Evolutionary conservation across 2,888 invertebrate genomes (phyloP).

Genomic region (Falcaria lacertinaria): DNA sequence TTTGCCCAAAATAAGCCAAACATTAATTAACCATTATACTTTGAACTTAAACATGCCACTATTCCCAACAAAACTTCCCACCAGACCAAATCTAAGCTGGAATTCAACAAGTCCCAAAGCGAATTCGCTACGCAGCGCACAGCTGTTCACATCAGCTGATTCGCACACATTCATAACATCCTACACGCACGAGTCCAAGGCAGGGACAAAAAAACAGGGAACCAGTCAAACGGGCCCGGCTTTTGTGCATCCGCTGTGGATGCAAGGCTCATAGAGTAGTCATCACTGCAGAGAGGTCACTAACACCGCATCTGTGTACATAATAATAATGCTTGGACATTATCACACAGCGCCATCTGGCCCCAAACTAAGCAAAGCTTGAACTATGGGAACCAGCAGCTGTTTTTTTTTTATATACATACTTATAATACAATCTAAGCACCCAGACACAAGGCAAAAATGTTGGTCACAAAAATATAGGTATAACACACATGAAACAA

Average conservation of each 20-base stretch:
- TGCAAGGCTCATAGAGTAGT: constrained; percentile 17
- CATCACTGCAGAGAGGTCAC: constrained; percentile 13
- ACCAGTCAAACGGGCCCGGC: constrained; percentile 56
- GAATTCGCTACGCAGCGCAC: constrained; percentile 47
- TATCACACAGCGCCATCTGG: too few species aligned
- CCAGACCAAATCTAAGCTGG: constrained; percentile 9
- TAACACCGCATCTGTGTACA: neutral
- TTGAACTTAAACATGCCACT: too few species aligned
- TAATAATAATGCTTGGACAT: too few species aligned
- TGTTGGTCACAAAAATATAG: too few species aligned
- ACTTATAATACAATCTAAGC: too few species aligned
- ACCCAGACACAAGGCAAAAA: too few species aligned
- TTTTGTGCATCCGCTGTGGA: constrained; percentile 52
- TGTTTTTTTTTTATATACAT: too few species aligned
- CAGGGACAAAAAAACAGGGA: constrained; percentile 56
- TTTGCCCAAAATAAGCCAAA: too few species aligned
- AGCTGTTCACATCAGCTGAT: constrained; percentile 68
- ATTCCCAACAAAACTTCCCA: constrained; percentile 2
- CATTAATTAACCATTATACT: too few species aligned
- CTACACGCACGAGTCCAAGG: constrained; percentile 16
- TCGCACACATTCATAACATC: constrained; percentile 32
- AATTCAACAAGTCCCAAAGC: constrained; percentile 28
- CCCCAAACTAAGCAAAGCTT: too few species aligned
- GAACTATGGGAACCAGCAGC: too few species aligned
- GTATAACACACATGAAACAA: too few species aligned